These are phyloP conservation scores for Sarotherodon lohbergeri DNA, from an alignment of 2,113 vertebrate genomes.

Conservation along the genomic window DNA sequence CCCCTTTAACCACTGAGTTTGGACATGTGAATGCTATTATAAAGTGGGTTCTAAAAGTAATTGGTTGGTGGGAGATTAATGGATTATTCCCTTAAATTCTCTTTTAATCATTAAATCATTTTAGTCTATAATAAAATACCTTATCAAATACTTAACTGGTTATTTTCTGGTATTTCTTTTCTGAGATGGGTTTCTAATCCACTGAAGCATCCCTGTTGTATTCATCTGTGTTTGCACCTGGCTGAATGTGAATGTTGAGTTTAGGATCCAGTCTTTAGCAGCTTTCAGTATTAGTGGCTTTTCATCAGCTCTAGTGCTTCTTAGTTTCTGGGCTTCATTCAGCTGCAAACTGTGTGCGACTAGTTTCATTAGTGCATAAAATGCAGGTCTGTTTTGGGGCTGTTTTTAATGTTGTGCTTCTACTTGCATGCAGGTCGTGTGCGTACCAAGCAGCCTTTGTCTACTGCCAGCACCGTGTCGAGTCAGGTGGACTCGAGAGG, in stretches of 20 bases:
- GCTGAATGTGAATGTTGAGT: not conserved
- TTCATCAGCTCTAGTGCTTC: not conserved
- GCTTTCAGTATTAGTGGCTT: conserved; percentile 5
- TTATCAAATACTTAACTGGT: not conserved
- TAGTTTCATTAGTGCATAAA: not conserved
- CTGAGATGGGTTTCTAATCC: not conserved
- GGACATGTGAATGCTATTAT: not conserved
- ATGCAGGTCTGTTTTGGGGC: not conserved
- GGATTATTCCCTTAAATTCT: not conserved
- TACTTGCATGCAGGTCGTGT: conserved; percentile 75
- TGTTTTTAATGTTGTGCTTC: not conserved
- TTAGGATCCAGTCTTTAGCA: not conserved
- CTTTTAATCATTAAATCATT: not conserved
- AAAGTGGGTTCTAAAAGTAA: not conserved
- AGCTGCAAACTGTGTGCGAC: not conserved
- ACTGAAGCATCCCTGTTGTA: conserved; percentile 34
- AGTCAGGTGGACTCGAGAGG: conserved; percentile 89
- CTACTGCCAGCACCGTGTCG: conserved; percentile 72
- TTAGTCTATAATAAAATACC: not conserved
- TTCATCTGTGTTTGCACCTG: not conserved
- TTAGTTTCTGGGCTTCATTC: not conserved
- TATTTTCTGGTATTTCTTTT: not conserved
- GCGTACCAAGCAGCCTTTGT: conserved; percentile 82
- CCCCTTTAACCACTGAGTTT: not conserved
- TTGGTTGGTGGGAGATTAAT: not conserved